Evolutionary conservation across 1,140 invertebrate genomes (phyloP), one percentile per base, ranked within the genome.

Genomic region (Wiebesia pumilae): DNA sequence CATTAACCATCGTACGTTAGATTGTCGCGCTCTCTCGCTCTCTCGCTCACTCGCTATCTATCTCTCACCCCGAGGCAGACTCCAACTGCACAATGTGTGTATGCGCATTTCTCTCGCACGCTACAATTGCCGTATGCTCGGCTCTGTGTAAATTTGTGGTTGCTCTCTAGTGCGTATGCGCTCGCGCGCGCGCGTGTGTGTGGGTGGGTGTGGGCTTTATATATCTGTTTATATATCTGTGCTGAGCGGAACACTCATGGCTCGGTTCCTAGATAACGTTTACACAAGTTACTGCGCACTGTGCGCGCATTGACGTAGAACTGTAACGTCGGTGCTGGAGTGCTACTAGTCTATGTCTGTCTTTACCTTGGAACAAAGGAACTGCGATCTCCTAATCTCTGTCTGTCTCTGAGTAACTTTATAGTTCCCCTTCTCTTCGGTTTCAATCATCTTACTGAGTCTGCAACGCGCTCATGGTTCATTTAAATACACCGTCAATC

Each of bases 1-100:
- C 87, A 88, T 88, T 88, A 88, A 88, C 67, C 87, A 77, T 88
- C 79, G 81, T 78, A 67, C 87, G 84, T 85, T 85, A 78, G 43
- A 83, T 81, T 6, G 43, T n/a, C 77, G 35, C 30, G n/a, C 79
- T 75, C 78, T 58, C 69, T 73, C 77, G 43, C 43, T 51, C 58
- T 33, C 73, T 21, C 79, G 6, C 58, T 7, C 7, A 4, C 69
- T 38, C 35, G 10, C 79, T 16, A 43, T 67, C 83, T 33, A 38
- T 30, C 83, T 51, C 75, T 19, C 62, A 0, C 27, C 51, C 14
- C 7, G 6, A 47, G 43, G 6, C 67, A 71, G 67, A 38, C 67
- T 71, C 67, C 67, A 14, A 47, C 43, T 6, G 6, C n/a, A n/a
- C n/a, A n/a, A n/a, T n/a, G n/a, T n/a, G n/a, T n/a, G n/a, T n/a